A percentile compares a stretch with the other conserved stretches of the same genome.
These are phyloP conservation scores for Wiebesia pumilae DNA, from an alignment of 1,140 invertebrate genomes.

Conservation along the genomic window DNA sequence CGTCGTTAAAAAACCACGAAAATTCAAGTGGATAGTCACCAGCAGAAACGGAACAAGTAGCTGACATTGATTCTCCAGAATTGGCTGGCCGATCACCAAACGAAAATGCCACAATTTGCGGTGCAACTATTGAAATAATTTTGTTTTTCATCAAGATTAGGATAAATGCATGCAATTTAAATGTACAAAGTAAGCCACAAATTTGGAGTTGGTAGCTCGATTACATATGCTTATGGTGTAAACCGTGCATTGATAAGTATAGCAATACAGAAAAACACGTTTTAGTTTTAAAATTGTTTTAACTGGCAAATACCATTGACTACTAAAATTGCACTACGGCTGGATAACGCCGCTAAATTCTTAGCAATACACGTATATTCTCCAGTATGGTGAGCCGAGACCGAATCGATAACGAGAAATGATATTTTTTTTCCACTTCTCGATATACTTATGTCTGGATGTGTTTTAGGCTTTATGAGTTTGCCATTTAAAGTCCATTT, in stretches of 20 bases:
- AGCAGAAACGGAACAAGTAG: conserved; percentile 84
- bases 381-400: conserved; percentile 78
- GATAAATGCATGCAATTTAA: conserved; percentile 52
- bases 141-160: neutral
- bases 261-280: neutral
- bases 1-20: conserved; percentile 85
- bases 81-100: conserved; percentile 86
- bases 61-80: conserved; percentile 85
- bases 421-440: conserved; percentile 76
- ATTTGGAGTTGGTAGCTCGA: conserved; percentile 75
- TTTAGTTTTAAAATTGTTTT: conserved; percentile 2
- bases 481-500: conserved; percentile 77
- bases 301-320: conserved; percentile 76
- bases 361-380: conserved; percentile 81
- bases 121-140: conserved; percentile 58
- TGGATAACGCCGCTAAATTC: conserved; percentile 79
- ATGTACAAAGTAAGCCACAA: conserved; percentile 78
- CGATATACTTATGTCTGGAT: conserved; percentile 73
- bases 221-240: neutral
- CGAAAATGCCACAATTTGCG: conserved; percentile 85
- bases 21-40: conserved; percentile 86
- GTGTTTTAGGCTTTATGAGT: conserved; percentile 66
- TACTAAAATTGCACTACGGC: conserved; percentile 78
- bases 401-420: conserved; percentile 78
- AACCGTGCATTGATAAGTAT: conserved; percentile 15